phyloP scores from a whole-genome alignment of 2,113 vertebrate genomes.

The Bungarus multicinctus region DNA sequence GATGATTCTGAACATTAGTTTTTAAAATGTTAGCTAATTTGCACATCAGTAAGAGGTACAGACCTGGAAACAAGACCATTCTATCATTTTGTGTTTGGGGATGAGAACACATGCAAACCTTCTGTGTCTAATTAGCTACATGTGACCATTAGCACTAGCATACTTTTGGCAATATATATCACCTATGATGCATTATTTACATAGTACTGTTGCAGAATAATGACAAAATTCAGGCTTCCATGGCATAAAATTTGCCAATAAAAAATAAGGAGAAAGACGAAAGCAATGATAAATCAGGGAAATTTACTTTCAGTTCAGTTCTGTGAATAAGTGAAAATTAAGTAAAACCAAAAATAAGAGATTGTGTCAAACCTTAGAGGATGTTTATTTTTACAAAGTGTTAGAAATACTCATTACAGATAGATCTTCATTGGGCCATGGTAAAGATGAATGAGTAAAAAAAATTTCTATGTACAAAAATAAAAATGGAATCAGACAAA shows the following conservation, averaged over 20 bases:
- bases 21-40: not conserved
- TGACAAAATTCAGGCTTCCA: not conserved
- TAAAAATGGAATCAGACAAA: not conserved
- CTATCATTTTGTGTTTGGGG: not conserved
- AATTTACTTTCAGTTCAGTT: not conserved
- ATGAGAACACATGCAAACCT: not conserved
- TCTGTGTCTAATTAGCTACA: not conserved
- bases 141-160: not conserved
- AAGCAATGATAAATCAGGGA: not conserved
- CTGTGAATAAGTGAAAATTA: not conserved
- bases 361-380: not conserved
- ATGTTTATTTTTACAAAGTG: not conserved
- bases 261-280: not conserved
- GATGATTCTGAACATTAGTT: not conserved
- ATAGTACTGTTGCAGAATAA: not conserved
- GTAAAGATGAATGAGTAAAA: not conserved
- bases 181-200: not conserved
- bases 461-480: not conserved
- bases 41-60: not conserved
- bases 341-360: not conserved
- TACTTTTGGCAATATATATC: not conserved
- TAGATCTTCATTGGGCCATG: not conserved
- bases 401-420: not conserved
- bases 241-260: not conserved
- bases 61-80: not conserved